Percentiles rank a stretch among this genome's conserved stretches.
Evolutionary conservation across 2,888 invertebrate species (phyloP).

Genomic region (Thymelicus sylvestris): DNA sequence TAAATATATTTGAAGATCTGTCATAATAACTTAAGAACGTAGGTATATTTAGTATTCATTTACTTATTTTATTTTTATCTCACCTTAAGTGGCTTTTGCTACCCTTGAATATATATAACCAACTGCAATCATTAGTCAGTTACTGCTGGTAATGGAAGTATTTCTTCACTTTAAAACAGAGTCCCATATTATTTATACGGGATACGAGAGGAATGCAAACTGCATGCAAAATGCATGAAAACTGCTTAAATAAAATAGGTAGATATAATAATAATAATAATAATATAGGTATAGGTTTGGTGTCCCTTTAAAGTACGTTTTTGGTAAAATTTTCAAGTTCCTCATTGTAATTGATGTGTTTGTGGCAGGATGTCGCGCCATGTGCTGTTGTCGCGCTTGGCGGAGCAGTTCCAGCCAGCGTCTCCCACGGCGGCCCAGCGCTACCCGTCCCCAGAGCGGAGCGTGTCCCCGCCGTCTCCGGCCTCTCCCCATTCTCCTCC

Average conservation of each 20-base stretch:
- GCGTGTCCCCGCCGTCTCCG: conserved; percentile 68
- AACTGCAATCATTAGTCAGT: neutral
- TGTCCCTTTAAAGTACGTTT: too few species aligned
- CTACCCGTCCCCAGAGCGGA: conserved; percentile 73
- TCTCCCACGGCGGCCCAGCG: conserved; percentile 66
- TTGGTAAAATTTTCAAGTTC: too few species aligned
- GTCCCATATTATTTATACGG: too few species aligned
- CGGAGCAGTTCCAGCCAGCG: conserved; percentile 76
- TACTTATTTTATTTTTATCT: neutral
- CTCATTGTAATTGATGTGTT: neutral
- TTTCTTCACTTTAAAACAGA: too few species aligned
- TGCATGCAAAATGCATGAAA: too few species aligned
- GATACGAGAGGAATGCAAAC: too few species aligned
- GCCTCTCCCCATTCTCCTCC: conserved; percentile 65
- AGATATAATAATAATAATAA: too few species aligned
- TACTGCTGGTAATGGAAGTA: neutral
- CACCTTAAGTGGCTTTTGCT: conserved; percentile 1
- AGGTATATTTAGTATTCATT: neutral
- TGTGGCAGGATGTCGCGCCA: conserved; percentile 73
- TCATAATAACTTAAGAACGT: conserved; percentile 18
- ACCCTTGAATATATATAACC: neutral
- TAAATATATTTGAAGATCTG: conserved; percentile 14
- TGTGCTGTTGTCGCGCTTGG: conserved; percentile 75
- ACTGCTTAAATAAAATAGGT: too few species aligned
- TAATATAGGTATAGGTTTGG: too few species aligned